Evolutionary conservation across 2,113 vertebrate species (phyloP), one percentile per base, ranked within the genome.

Genomic region (Mustela nigripes): DNA sequence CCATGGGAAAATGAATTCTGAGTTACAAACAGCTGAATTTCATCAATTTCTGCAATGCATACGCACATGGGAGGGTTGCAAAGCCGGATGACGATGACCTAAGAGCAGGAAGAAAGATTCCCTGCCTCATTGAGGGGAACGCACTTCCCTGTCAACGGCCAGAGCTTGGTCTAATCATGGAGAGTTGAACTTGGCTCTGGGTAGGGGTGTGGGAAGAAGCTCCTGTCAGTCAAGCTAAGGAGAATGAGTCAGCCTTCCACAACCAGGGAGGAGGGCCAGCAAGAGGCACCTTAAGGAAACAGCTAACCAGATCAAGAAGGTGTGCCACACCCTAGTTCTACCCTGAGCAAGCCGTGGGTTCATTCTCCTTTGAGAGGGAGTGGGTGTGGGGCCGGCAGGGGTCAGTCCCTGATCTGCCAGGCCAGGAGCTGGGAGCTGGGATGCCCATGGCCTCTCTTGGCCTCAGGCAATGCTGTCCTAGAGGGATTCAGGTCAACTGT

Each of bases 401-500:
- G 18, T 65, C n/a, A 33, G 39, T 1, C 0, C 18, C 56, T 0
- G 5, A 80, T n/a, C 9, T 26, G 12, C 73, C 50, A 50, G 71
- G 31, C 24, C 3, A 7, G 33, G 39, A 65, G 80, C 7, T 12
- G 6, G 60, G 71, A n/a, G 8, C 36, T 3, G 9, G 62, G 5
- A 11, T 0, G 2, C n/a, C 42, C 8, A 11, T n/a, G 39, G 48
- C 7, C 3, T 10, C 24, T 18, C 21, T 1, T 33, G 16, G 39
- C 9, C 63, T 19, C 1, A 15, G n/a, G n/a, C 28, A 26, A 15
- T 21, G 28, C n/a, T 67, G 28, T 42, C 42, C 36, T 24, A 4
- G 0, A 7, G 63, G 56, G 12, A 19, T 31, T 89, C 28, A 9
- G 31, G 21, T 22, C 1, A 3, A 48, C 0, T 28, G 31, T 58